phyloP scores from a whole-genome alignment of 2,888 invertebrate genomes.

The Griposia aprilina region DNA sequence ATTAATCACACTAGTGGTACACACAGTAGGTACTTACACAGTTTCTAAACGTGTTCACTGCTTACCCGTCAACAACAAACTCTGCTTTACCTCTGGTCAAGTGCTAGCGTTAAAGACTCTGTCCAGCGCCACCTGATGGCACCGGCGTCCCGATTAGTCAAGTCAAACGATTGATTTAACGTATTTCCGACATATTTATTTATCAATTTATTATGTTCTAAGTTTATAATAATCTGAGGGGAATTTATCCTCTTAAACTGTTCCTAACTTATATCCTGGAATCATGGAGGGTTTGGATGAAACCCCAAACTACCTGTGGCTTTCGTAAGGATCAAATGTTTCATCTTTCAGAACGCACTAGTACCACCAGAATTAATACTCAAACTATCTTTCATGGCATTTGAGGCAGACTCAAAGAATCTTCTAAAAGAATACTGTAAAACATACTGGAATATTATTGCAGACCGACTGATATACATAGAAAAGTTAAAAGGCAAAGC shows the following conservation, averaged over 20 bases:
- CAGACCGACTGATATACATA: conserved; percentile 79
- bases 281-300: not conserved
- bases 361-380: conserved; percentile 80
- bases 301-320: not conserved
- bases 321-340: not conserved
- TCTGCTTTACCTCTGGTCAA: too few species aligned
- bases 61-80: too few species aligned
- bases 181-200: too few species aligned
- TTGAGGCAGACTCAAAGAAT: conserved; percentile 75
- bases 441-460: conserved; percentile 84
- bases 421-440: conserved; percentile 80
- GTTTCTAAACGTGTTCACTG: too few species aligned
- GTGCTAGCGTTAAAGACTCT: too few species aligned
- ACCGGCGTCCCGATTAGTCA: too few species aligned
- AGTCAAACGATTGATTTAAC: too few species aligned
- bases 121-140: too few species aligned
- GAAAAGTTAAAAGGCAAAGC: conserved; percentile 78
- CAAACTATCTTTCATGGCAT: conserved; percentile 84
- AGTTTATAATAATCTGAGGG: not conserved
- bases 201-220: too few species aligned
- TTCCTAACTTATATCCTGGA: not conserved
- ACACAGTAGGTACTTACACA: too few species aligned
- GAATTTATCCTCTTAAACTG: not conserved
- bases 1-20: too few species aligned
- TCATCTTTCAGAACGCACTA: conserved; percentile 75